Conservation (phyloP, 2,797 vertebrate genomes). For the Fistularia commersonii region DNA sequence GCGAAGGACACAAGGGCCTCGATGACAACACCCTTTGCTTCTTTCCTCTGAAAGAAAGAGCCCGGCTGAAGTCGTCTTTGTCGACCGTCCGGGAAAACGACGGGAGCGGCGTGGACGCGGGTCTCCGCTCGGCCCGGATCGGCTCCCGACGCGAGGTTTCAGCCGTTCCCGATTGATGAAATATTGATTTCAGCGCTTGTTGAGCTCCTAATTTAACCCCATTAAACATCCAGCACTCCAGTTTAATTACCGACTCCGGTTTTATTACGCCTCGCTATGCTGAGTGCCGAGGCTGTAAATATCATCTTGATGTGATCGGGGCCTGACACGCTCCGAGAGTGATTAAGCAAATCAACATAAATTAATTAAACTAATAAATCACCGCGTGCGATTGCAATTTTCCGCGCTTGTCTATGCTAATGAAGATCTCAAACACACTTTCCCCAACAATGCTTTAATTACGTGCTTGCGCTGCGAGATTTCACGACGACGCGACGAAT, state of each 20-base stretch:
- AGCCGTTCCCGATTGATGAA: slow-evolving; percentile 53
- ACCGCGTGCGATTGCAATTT: slow-evolving; percentile 46
- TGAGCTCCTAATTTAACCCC: slow-evolving; percentile 45
- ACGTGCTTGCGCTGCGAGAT: slow-evolving; percentile 10
- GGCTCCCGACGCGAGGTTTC: slow-evolving; percentile 30
- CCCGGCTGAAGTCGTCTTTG: too few relatives aligned
- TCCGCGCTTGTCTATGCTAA: slow-evolving; percentile 58
- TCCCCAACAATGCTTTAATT: slow-evolving; percentile 60
- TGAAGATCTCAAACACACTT: slow-evolving; percentile 64
- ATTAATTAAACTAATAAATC: slow-evolving; percentile 65
- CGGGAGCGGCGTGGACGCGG: slow-evolving; percentile 6
- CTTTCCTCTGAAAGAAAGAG: slow-evolving; percentile 32
- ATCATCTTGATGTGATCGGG: slow-evolving; percentile 61
- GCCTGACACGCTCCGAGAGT: slow-evolving; percentile 52
- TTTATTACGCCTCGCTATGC: slow-evolving; percentile 51
- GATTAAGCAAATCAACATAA: slow-evolving; percentile 71
- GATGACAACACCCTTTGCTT: slow-evolving; percentile 45
- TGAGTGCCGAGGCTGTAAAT: slow-evolving; percentile 57
- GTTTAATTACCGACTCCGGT: slow-evolving; percentile 58
- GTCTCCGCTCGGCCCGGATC: slow-evolving; percentile 29
- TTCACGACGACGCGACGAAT: too few relatives aligned
- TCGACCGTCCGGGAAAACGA: too few relatives aligned
- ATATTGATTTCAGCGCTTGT: slow-evolving; percentile 48
- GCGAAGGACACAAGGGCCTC: slow-evolving; percentile 49
- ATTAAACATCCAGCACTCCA: slow-evolving; percentile 43